These are phyloP conservation scores for Euclidia mi DNA, from an alignment of 2,888 invertebrate genomes.

Conservation along the genomic window DNA sequence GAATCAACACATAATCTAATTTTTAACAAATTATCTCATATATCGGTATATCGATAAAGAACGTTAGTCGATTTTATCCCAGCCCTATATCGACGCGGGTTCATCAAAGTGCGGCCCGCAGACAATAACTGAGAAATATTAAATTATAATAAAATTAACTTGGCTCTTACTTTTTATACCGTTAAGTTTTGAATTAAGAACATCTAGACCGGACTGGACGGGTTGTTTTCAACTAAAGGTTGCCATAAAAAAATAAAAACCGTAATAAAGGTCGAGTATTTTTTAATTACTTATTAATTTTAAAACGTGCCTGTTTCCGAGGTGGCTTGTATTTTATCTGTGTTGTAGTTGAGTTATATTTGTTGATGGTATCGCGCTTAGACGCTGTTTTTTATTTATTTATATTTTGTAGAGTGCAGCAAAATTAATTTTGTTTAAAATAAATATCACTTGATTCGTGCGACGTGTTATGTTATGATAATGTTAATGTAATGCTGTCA, in stretches of 20 bases:
- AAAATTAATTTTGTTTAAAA: too few species aligned
- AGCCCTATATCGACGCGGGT: slow-evolving; percentile 78
- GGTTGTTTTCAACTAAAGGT: slow-evolving; percentile 7
- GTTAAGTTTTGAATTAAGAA: slow-evolving; percentile 61
- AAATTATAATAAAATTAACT: slow-evolving; percentile 89
- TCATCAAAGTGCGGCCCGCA: slow-evolving; percentile 86
- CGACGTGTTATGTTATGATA: too few species aligned
- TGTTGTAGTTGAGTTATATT: not conserved
- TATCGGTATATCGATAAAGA: slow-evolving; percentile 18
- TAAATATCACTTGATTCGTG: too few species aligned
- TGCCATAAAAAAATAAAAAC: slow-evolving; percentile 4
- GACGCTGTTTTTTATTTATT: too few species aligned
- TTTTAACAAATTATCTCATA: not conserved
- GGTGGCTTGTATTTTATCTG: slow-evolving; percentile 1
- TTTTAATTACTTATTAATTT: slow-evolving; percentile 13
- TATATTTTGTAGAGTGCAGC: too few species aligned
- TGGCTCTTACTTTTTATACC: slow-evolving; percentile 79
- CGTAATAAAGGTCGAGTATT: slow-evolving; percentile 15
- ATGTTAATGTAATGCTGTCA: too few species aligned
- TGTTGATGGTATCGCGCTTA: not conserved
- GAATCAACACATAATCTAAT: not conserved
- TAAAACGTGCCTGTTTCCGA: not conserved
- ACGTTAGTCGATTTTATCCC: slow-evolving; percentile 30
- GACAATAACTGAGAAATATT: slow-evolving; percentile 89
- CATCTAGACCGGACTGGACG: slow-evolving; percentile 27